phyloP scores from a whole-genome alignment of 2,797 vertebrate genomes.

The Acipenser transmontanus region DNA sequence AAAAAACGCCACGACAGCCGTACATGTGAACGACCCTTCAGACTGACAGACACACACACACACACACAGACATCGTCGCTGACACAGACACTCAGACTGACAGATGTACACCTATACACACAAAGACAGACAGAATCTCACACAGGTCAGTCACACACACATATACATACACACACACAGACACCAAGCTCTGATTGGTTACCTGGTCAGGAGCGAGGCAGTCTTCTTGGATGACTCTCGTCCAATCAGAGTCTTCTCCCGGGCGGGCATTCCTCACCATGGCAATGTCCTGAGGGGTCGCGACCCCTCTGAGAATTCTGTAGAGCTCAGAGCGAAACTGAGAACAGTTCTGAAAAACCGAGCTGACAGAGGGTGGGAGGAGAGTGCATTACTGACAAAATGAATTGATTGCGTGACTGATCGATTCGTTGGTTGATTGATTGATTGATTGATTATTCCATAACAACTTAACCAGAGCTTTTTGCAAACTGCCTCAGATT shows the following conservation, averaged over 20 bases:
- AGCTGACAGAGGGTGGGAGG: constrained; percentile 33
- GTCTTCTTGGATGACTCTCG: constrained; percentile 43
- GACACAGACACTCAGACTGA: too few species aligned
- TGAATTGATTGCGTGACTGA: too few species aligned
- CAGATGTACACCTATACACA: too few species aligned
- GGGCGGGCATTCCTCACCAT: constrained; percentile 51
- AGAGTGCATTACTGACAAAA: neutral
- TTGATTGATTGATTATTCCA: too few species aligned
- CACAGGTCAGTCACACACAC: neutral
- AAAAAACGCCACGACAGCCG: too few species aligned
- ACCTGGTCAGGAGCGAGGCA: constrained; percentile 45
- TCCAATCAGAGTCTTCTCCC: constrained; percentile 33
- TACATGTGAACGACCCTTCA: too few species aligned
- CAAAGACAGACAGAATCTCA: neutral
- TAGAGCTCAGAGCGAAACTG: constrained; percentile 51
- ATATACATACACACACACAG: neutral
- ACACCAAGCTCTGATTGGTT: constrained; percentile 1
- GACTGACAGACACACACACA: too few species aligned
- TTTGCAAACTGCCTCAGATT: too few species aligned
- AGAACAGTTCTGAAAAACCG: constrained; percentile 37
- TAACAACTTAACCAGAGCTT: too few species aligned
- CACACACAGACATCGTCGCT: too few species aligned
- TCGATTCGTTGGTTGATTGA: too few species aligned
- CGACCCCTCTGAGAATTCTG: constrained; percentile 36
- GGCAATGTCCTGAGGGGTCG: constrained; percentile 44